Conservation (phyloP, 2,888 invertebrate species). For the Mythimna loreyi region DNA sequence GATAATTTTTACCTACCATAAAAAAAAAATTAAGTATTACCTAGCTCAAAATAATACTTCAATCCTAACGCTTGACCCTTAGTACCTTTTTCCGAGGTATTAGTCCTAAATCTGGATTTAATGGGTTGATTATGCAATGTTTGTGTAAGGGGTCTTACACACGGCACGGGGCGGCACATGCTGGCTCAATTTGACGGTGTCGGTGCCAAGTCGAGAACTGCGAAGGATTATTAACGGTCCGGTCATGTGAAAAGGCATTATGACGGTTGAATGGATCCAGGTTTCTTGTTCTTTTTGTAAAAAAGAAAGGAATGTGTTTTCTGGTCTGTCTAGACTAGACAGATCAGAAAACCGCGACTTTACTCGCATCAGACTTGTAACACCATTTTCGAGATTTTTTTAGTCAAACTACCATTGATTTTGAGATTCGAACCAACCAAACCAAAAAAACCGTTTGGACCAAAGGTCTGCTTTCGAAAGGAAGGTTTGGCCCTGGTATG, state of each 20-base stretch:
- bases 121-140: slow-evolving; percentile 44
- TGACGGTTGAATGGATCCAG: not conserved
- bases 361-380: too few species aligned
- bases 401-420: too few species aligned
- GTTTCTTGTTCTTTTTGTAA: not conserved
- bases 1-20: too few species aligned
- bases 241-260: slow-evolving; percentile 18
- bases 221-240: slow-evolving; percentile 9
- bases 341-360: too few species aligned
- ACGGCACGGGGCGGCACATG: slow-evolving; percentile 16
- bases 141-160: slow-evolving; percentile 15
- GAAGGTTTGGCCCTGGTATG: too few species aligned
- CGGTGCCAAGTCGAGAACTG: not conserved
- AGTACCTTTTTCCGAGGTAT: slow-evolving; percentile 21
- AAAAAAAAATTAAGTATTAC: not conserved
- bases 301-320: too few species aligned
- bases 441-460: too few species aligned
- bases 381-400: too few species aligned
- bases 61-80: not conserved
- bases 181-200: slow-evolving; percentile 16
- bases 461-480: too few species aligned
- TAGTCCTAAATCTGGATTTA: slow-evolving; percentile 43
- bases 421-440: too few species aligned
- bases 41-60: not conserved
- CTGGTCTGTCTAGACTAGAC: too few species aligned